Base-by-base conservation (phyloP, 2,113 vertebrate species). In the Aptenodytes forsteri region DNA sequence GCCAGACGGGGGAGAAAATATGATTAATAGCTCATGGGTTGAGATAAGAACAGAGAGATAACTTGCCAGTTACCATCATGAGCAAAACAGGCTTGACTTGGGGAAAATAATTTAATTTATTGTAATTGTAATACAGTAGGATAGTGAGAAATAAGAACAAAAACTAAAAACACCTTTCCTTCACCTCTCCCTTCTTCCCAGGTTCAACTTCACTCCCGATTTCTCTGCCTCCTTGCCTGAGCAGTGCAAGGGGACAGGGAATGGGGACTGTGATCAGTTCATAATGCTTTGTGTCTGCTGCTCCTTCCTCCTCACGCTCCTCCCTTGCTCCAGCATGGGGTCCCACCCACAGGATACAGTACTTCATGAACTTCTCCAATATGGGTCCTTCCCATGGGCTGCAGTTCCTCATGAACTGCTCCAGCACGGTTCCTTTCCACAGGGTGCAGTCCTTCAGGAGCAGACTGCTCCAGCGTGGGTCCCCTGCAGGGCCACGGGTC, bases 301-400 rank as follows among this genome's bases (percentile, higher is more conserved):
- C 25, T 91, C 2, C 36, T 61, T 70, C 4, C 15, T 89, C 15
- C 11, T 40, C 26, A 13, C 7, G 5, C 25, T 62, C 7, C 16
- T 62, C 16, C 40, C 5, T 40, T 58, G 8, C 10, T 79, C 49
- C n/a, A 54, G 0, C 0, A 1, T 19, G 7, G 3, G 6, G 11
- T 62, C 6, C 15, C 59, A 38, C 23, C 23, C n/a, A 61, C 23
- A 61, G n/a, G 15, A 36, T 61, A 58, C 4, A 27, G 4, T 44
- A 27, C 22, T 82, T 69, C 23, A 11, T 19, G 0, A 69, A 79
- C 12, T 87, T 77, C 44, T 44, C 3, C 34, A 44, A 14, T 8
- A 7, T 21, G 6, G 20, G 15, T 20, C 26, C 30, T 83, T 76
- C 22, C 40, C 22, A 18, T 1, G 0, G 14, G 7, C 32, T 87